These are phyloP conservation scores for Philopedon plagiatum DNA, from an alignment of 2,888 invertebrate genomes.

Conservation along the genomic window DNA sequence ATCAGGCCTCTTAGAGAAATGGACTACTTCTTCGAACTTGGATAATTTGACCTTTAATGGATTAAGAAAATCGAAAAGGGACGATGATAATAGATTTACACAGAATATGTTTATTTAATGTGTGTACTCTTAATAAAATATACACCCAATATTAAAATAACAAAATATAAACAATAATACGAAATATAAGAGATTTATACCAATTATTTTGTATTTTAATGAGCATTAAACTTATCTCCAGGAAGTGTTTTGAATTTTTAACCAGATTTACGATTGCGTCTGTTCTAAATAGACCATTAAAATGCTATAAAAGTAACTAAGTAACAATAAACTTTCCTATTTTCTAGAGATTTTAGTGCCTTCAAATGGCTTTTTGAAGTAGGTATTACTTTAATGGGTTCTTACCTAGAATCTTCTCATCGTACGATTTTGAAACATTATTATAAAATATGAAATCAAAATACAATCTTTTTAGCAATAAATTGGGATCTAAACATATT, in stretches of 20 bases:
- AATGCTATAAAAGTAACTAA: conserved; percentile 36
- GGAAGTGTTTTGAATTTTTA: conserved; percentile 32
- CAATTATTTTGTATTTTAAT: conserved; percentile 26
- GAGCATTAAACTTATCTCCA: neutral
- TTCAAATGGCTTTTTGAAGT: conserved; percentile 26
- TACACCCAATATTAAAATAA: too few species aligned
- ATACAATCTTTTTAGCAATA: too few species aligned
- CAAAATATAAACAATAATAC: conserved; percentile 4
- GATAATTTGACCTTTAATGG: too few species aligned
- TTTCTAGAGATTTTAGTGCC: conserved; percentile 32
- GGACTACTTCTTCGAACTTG: too few species aligned
- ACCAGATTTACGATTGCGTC: conserved; percentile 24
- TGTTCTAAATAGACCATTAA: conserved; percentile 37
- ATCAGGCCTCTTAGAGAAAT: too few species aligned
- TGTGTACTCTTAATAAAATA: neutral
- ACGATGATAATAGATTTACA: too few species aligned
- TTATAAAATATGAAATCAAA: too few species aligned
- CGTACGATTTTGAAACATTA: too few species aligned
- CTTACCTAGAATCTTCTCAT: neutral
- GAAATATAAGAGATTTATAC: conserved; percentile 1
- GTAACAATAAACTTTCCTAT: conserved; percentile 41
- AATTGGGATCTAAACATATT: too few species aligned
- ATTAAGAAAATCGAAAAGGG: too few species aligned
- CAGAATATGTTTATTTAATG: neutral
- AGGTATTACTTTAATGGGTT: conserved; percentile 26